Percentiles rank a stretch among this genome's conserved stretches.
Conservation (phyloP, 2,797 vertebrate species). For the Gymnoscopelus braueri region DNA sequence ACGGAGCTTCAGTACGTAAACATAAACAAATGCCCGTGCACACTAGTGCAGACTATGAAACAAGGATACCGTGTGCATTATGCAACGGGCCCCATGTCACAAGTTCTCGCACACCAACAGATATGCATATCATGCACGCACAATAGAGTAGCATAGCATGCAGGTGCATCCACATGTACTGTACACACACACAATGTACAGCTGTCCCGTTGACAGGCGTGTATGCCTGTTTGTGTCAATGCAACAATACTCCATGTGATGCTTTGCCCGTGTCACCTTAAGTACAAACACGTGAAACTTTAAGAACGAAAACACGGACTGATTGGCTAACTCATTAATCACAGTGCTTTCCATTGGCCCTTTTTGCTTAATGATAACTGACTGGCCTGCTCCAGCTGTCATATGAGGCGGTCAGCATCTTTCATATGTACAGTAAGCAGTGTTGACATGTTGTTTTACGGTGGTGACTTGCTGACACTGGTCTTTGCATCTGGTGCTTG, state of each 20-base stretch:
- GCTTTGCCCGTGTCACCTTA: slow-evolving; percentile 36
- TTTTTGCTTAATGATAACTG: slow-evolving; percentile 20
- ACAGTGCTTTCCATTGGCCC: slow-evolving; percentile 20
- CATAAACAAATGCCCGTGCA: too few relatives aligned
- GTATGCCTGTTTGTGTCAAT: neutral
- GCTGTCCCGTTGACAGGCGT: neutral
- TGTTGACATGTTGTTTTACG: slow-evolving; percentile 74
- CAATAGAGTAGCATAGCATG: too few relatives aligned
- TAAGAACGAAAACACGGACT: slow-evolving; percentile 45
- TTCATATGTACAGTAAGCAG: slow-evolving; percentile 63
- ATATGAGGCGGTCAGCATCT: slow-evolving; percentile 27
- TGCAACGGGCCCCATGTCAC: slow-evolving; percentile 21
- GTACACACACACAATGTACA: neutral
- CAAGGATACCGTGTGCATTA: slow-evolving; percentile 18
- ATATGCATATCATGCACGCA: too few relatives aligned
- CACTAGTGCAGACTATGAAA: neutral
- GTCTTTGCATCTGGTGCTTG: slow-evolving; percentile 50
- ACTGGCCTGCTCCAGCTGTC: slow-evolving; percentile 46
- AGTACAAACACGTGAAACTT: slow-evolving; percentile 26
- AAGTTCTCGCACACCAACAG: too few relatives aligned
- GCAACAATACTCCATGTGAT: slow-evolving; percentile 18
- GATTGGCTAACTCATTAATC: slow-evolving; percentile 30
- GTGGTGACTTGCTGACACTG: slow-evolving; percentile 59
- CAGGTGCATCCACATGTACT: neutral
- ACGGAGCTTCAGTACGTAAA: too few relatives aligned